Conservation (phyloP, 2,888 invertebrate species). For the Amphipyra tragopoginis region DNA sequence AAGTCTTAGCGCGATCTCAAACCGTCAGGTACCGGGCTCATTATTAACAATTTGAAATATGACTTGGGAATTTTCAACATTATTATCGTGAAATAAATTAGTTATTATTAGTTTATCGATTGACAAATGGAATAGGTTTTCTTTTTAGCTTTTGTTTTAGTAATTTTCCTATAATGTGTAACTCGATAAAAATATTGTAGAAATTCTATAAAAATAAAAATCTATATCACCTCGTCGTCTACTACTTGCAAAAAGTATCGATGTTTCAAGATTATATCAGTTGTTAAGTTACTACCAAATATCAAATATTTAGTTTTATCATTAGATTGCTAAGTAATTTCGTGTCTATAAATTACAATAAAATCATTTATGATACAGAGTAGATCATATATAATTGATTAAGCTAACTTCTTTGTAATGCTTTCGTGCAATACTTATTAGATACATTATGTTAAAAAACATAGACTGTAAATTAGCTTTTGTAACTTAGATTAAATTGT, state of each 20-base stretch:
- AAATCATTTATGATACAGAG: conserved; percentile 48
- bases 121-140: conserved; percentile 52
- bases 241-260: conserved; percentile 2
- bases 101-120: conserved; percentile 75
- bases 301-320: conserved; percentile 32
- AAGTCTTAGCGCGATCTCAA: conserved; percentile 90
- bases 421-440: conserved; percentile 59
- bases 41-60: conserved; percentile 89
- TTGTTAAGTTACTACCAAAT: background rate
- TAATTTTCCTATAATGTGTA: background rate
- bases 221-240: background rate
- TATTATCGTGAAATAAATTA: conserved; percentile 78
- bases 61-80: conserved; percentile 84
- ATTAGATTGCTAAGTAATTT: conserved; percentile 22
- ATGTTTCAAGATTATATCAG: conserved; percentile 14
- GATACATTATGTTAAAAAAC: conserved; percentile 52
- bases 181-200: no score
- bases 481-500: conserved; percentile 3
- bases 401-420: conserved; percentile 41
- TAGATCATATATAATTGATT: conserved; percentile 48
- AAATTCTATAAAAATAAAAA: background rate
- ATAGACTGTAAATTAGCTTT: conserved; percentile 19
- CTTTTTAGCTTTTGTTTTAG: conserved; percentile 7
- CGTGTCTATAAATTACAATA: conserved; percentile 29
- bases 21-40: conserved; percentile 89